Evolutionary conservation across 2,888 invertebrate species (phyloP), one percentile per base, ranked within the genome.

Genomic region (Pseudococcus jackbeardsleyi): DNA sequence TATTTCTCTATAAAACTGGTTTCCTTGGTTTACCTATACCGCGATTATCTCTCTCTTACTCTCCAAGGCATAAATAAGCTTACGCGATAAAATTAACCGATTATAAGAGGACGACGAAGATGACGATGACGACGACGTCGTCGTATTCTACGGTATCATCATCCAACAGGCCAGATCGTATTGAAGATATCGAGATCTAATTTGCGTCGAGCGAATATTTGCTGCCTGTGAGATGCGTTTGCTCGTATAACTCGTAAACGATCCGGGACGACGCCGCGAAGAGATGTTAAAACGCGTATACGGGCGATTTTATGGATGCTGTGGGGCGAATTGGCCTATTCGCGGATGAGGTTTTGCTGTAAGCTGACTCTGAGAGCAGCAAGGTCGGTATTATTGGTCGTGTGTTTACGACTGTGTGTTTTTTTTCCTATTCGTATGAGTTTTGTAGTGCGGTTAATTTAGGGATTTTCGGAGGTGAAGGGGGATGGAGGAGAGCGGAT

Each of bases 11-110:
- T 19, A 19, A 59, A 59, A 59, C 59, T 59, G 59, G 59, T 59
- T 54, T 59, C 59, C n/a, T 59, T 0, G 19, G 19, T n/a, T 19
- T 59, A 46, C 46, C 46, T 46, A 46, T 46, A 46, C 46, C 2
- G 8, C 8, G 46, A 33, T 33, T 33, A 33, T 33, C 3, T 33
- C 26, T 33, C 26, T 33, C 26, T n/a, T n/a, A n/a, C n/a, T 33
- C 46, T 46, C 8, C 46, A 46, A 8, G 8, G 46, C 12, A 19
- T 8, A 59, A 8, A 19, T 9, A 19, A n/a, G 7, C 19, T n/a
- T 59, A 50, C 59, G 59, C 64, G 64, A 64, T 72, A 72, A 72
- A 72, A 72, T 72, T 72, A 72, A 72, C 26, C 68, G 68, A 72
- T 72, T 72, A 72, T 15, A 12, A 19, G 7, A 59, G 5, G n/a